Conservation (phyloP, 2,888 invertebrate genomes). For the Chrysolina americana region DNA sequence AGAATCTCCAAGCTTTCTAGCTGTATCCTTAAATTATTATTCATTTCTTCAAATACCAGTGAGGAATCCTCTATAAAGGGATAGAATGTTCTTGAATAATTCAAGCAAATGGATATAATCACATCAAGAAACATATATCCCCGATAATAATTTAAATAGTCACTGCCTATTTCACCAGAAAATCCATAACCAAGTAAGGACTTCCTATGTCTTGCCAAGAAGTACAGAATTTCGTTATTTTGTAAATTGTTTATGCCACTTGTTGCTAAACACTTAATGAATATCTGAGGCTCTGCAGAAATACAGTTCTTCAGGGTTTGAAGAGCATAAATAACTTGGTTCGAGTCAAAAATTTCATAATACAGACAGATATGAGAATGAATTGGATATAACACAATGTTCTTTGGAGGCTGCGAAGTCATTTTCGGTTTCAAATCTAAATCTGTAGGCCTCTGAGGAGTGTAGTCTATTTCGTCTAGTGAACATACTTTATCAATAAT, state of each 20-base stretch:
- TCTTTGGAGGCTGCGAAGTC: constrained; percentile 57
- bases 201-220: constrained; percentile 83
- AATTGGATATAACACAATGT: constrained; percentile 77
- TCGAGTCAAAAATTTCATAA: constrained; percentile 83
- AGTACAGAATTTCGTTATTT: constrained; percentile 73
- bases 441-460: constrained; percentile 56
- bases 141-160: constrained; percentile 79
- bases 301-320: constrained; percentile 82
- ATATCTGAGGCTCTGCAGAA: constrained; percentile 79
- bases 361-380: constrained; percentile 90
- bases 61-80: constrained; percentile 79
- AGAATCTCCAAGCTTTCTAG: constrained; percentile 83
- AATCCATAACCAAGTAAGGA: constrained; percentile 84
- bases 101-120: constrained; percentile 81
- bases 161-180: constrained; percentile 75
- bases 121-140: constrained; percentile 88
- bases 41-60: constrained; percentile 79
- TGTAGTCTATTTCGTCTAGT: constrained; percentile 45
- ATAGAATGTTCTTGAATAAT: constrained; percentile 86
- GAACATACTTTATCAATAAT: constrained; percentile 73
- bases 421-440: constrained; percentile 61
- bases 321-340: constrained; percentile 81
- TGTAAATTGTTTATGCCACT: constrained; percentile 76
- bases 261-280: constrained; percentile 83
- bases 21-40: constrained; percentile 84